Percentiles rank a stretch among this genome's conserved stretches.
These are phyloP conservation scores for Drosophila affinis DNA, from an alignment of 2,888 invertebrate species.

Conservation along the genomic window DNA sequence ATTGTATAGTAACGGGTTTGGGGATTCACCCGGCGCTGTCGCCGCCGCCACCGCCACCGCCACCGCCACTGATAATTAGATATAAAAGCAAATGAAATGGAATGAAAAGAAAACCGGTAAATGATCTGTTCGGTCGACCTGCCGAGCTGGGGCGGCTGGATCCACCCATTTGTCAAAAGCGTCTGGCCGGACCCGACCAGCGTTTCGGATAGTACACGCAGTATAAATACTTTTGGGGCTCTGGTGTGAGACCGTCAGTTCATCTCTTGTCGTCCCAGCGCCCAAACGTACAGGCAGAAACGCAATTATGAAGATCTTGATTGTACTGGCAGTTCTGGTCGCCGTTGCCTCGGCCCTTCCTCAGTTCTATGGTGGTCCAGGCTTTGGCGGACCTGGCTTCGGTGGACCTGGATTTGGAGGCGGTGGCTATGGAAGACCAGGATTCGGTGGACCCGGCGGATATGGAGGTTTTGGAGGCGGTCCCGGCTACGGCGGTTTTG, in stretches of 20 bases:
- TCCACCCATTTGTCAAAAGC: conserved; percentile 39
- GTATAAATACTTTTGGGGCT: conserved; percentile 57
- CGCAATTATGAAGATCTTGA: conserved; percentile 69
- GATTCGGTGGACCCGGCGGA: conserved; percentile 6
- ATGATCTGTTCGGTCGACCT: conserved; percentile 1
- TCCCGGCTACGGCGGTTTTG: background rate
- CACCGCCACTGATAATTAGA: conserved; percentile 49
- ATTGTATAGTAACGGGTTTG: conserved; percentile 20
- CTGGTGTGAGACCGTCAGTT: conserved; percentile 58
- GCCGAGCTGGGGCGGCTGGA: conserved; percentile 23
- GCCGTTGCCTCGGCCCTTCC: conserved; percentile 70
- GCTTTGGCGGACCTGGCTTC: conserved; percentile 29
- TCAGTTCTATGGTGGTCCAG: conserved; percentile 45
- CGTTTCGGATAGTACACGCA: conserved; percentile 40
- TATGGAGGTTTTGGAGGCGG: background rate
- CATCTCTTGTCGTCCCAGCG: conserved; percentile 37
- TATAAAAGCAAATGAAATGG: conserved; percentile 50
- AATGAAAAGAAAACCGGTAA: conserved; percentile 68
- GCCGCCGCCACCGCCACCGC: too few relatives aligned
- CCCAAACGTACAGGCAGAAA: background rate
- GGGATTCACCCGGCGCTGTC: conserved; percentile 59
- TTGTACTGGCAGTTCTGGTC: conserved; percentile 72
- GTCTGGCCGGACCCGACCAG: conserved; percentile 9
- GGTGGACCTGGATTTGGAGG: conserved; percentile 22
- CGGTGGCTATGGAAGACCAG: conserved; percentile 1